phyloP scores from a whole-genome alignment of 2,113 vertebrate species.

The Vulpes lagopus region DNA sequence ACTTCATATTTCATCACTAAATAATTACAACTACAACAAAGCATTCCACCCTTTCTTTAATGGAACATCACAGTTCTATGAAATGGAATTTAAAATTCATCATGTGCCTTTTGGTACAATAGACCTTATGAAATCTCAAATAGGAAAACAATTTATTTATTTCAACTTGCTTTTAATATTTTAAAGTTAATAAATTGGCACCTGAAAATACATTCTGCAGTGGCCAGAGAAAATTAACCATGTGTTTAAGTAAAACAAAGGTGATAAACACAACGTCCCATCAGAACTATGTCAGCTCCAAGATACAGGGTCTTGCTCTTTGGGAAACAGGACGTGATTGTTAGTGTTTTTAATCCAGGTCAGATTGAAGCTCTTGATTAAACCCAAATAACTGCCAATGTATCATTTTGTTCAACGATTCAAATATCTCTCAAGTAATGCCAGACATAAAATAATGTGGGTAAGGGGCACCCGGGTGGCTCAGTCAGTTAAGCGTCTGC shows the following conservation, averaged over 20 bases:
- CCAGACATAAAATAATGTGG: not conserved
- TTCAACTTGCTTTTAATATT: not conserved
- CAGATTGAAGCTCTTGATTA: not conserved
- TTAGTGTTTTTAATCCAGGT: not conserved
- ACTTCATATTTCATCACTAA: not conserved
- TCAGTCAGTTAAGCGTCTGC: no score
- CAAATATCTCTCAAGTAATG: not conserved
- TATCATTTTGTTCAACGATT: not conserved
- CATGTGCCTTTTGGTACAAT: not conserved
- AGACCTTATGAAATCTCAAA: not conserved
- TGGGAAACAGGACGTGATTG: constrained; percentile 17
- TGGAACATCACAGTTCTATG: not conserved
- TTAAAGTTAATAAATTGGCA: not conserved
- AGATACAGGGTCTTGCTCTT: constrained; percentile 93
- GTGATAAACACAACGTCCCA: constrained; percentile 88
- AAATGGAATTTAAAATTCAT: constrained; percentile 13
- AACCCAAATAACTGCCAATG: not conserved
- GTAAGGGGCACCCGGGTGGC: not conserved
- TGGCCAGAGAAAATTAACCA: not conserved
- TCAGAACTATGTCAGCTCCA: constrained; percentile 92
- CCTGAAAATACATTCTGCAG: not conserved
- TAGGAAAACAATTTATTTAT: not conserved
- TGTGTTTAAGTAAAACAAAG: not conserved
- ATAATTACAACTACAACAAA: not conserved
- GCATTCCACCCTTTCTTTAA: not conserved